These are phyloP conservation scores for Schizopygopsis malacanthus DNA, from an alignment of 2,797 vertebrate species.

Conservation along the genomic window DNA sequence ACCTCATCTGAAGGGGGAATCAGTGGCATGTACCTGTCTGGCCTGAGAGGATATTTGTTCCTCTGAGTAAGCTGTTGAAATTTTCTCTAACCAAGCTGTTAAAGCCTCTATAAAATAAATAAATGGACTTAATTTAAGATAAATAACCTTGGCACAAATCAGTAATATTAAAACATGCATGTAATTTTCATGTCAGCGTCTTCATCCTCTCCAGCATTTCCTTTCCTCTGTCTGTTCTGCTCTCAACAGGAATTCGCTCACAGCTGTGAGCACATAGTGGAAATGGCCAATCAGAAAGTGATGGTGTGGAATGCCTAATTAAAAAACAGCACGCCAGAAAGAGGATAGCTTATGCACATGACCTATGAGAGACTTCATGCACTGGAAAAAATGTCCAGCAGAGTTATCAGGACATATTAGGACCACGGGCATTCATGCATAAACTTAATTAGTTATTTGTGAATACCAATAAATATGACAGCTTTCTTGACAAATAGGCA, in stretches of 20 bases:
- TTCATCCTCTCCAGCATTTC: conserved; percentile 14
- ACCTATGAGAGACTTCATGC: conserved; percentile 33
- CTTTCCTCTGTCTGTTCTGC: conserved; percentile 23
- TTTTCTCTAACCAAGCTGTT: not conserved
- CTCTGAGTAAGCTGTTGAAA: not conserved
- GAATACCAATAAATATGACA: not conserved
- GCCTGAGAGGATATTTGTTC: not conserved
- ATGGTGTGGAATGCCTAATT: conserved; percentile 51
- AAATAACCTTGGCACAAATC: conserved; percentile 10
- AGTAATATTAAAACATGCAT: not conserved
- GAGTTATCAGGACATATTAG: conserved; percentile 32
- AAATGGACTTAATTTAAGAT: not conserved
- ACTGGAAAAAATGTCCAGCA: conserved; percentile 18
- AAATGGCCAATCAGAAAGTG: conserved; percentile 48
- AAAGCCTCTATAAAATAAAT: not conserved
- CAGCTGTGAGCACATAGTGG: conserved; percentile 14
- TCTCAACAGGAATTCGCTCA: conserved; percentile 3
- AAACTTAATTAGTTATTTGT: conserved; percentile 6
- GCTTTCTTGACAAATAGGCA: not conserved
- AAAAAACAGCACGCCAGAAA: conserved; percentile 42
- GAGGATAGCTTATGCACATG: conserved; percentile 36
- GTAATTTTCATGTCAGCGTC: conserved; percentile 1
- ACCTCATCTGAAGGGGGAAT: not conserved
- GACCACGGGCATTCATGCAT: conserved; percentile 8
- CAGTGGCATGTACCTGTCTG: not conserved